phyloP scores from a whole-genome alignment of 1,140 invertebrate genomes.

The Myzus persicae region DNA sequence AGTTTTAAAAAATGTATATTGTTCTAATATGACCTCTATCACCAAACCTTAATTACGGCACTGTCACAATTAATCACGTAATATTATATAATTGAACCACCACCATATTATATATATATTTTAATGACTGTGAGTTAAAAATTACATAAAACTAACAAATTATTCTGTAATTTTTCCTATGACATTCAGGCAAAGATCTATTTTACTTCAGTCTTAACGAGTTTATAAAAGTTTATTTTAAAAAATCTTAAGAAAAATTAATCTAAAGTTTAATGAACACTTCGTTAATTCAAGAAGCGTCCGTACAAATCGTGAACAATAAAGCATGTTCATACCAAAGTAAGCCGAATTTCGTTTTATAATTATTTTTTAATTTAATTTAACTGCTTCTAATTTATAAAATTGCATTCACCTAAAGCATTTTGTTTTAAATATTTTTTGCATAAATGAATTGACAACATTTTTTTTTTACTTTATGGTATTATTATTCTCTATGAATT shows the following conservation, averaged over 20 bases:
- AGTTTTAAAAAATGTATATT: background rate
- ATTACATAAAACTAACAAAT: background rate
- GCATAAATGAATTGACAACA: background rate
- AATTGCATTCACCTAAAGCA: background rate
- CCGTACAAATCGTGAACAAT: background rate
- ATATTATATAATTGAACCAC: background rate
- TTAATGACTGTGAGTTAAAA: background rate
- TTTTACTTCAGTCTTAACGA: background rate
- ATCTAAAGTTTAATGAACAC: conserved; percentile 6
- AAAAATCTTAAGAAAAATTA: background rate
- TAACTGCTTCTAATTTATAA: background rate
- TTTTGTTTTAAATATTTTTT: background rate
- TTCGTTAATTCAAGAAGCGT: background rate
- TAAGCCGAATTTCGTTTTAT: background rate
- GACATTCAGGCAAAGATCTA: background rate
- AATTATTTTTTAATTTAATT: conserved; percentile 22
- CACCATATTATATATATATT: background rate
- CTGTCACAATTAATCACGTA: background rate
- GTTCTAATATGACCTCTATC: background rate
- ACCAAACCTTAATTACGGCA: background rate
- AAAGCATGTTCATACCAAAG: background rate
- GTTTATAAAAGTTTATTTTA: conserved; percentile 27
- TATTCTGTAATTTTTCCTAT: background rate
- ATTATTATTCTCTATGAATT: background rate
- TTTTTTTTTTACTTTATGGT: background rate